These are phyloP conservation scores for Enhydra lutris DNA, from an alignment of 2,113 vertebrate species.

Conservation along the genomic window DNA sequence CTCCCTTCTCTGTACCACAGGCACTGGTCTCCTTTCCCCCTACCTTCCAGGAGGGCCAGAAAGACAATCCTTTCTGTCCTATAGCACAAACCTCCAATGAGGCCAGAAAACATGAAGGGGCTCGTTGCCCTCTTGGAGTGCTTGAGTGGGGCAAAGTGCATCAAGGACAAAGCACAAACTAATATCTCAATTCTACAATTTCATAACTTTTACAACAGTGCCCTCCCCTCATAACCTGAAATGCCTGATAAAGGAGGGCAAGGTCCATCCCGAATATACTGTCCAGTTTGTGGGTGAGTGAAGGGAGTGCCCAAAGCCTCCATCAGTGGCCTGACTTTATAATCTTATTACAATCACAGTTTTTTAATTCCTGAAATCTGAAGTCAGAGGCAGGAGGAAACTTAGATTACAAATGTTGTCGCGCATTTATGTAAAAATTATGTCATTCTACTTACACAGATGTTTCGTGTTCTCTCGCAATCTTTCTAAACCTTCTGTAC, in stretches of 20 bases:
- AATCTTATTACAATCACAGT: not conserved
- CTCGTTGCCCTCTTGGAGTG: not conserved
- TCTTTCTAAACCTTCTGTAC: not conserved
- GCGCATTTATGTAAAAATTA: not conserved
- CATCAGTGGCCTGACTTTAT: not conserved
- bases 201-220: not conserved
- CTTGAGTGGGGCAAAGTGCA: not conserved
- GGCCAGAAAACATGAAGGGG: not conserved
- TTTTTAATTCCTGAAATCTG: not conserved
- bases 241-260: not conserved
- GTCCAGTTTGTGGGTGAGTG: not conserved
- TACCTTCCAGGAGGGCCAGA: not conserved
- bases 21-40: not conserved
- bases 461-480: not conserved
- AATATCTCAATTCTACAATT: not conserved
- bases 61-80: not conserved
- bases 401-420: not conserved
- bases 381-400: not conserved
- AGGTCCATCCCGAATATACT: not conserved
- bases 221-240: not conserved
- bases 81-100: not conserved
- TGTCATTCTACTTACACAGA: not conserved
- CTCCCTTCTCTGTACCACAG: not conserved
- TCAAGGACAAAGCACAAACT: not conserved
- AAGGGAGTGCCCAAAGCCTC: not conserved